Base-by-base conservation (phyloP, 35 echinoderm and acorn worm genomes). In the Lytechinus pictus region DNA sequence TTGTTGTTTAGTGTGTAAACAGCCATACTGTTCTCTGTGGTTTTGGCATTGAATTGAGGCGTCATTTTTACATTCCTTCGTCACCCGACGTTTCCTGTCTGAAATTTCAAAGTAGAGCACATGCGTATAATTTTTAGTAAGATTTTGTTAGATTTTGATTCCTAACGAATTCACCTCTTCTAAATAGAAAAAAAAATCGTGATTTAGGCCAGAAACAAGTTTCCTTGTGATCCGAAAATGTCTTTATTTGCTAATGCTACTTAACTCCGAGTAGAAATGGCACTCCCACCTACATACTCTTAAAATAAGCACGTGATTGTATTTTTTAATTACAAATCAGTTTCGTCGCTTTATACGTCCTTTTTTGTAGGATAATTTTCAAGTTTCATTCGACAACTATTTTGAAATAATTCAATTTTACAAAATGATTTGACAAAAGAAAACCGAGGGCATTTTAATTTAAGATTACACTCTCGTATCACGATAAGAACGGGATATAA, bases 51-150 rank as follows among this genome's bases (percentile, higher is more conserved):
- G 66, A 79, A 79, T 79, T 79, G n/a, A 79, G 66, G 66, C 66
- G 66, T 79, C 66, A 79, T 79, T 79, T 79, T 79, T 79, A 79
- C 66, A 79, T 79, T 79, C 66, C 66, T 79, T 8, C 66, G 66
- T 79, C 66, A 79, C 66, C 66, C 1, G 21, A 79, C 66, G n/a
- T 79, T 79, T 79, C 66, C 66, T 79, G 66, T 79, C 66, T 79
- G 66, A 24, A 44, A 24, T 24, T 24, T 24, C 21, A 79, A 16
- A 79, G 66, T 24, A 79, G 19, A 24, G 12, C n/a, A 71, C 11
- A 24, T 24, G n/a, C 66, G 66, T 79, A 14, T 79, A 79, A 79
- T 79, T 44, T 79, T 79, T 14, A 79, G n/a, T 24, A 24, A 6
- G 5, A 79, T 14, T 79, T 8, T 7, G 66, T 79, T 24, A 24